Evolutionary conservation across 1,140 invertebrate genomes (phyloP).

Genomic region (Caenorhabditis latens): DNA sequence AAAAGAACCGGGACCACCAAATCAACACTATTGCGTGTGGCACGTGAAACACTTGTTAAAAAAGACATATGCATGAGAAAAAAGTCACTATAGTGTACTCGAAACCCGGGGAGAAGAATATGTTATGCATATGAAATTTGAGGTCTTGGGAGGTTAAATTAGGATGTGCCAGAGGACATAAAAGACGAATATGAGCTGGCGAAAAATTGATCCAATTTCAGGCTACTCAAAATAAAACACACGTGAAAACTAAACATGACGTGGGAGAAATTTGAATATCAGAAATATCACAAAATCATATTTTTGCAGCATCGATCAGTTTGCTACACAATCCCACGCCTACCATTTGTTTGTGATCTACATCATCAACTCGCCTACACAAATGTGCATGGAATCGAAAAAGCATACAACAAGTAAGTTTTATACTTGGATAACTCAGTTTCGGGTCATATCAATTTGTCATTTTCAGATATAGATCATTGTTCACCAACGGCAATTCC

Average conservation of each 20-base stretch:
- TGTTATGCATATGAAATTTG: constrained; percentile 39
- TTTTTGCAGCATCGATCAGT: constrained; percentile 26
- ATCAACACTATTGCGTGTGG: neutral
- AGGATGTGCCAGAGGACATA: neutral
- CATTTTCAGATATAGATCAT: constrained; percentile 52
- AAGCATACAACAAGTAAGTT: constrained; percentile 43
- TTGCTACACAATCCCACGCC: constrained; percentile 19
- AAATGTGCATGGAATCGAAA: constrained; percentile 51
- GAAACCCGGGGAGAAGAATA: neutral
- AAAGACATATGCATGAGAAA: constrained; percentile 31
- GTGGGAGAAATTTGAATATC: neutral
- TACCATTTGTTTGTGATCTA: constrained; percentile 57
- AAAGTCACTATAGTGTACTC: constrained; percentile 20
- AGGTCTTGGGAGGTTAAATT: neutral
- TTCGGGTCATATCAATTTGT: neutral
- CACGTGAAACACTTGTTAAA: constrained; percentile 15
- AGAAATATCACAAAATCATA: neutral
- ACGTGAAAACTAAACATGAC: too few species aligned
- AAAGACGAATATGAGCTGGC: neutral
- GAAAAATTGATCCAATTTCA: neutral
- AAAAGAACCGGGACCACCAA: constrained; percentile 1
- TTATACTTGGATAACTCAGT: neutral
- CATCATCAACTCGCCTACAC: constrained; percentile 52
- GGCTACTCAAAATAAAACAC: too few species aligned
- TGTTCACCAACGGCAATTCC: constrained; percentile 41